Percentiles rank a stretch among this genome's conserved stretches.
Conservation (phyloP, 2,888 invertebrate genomes). For the Tortrix viridana region DNA sequence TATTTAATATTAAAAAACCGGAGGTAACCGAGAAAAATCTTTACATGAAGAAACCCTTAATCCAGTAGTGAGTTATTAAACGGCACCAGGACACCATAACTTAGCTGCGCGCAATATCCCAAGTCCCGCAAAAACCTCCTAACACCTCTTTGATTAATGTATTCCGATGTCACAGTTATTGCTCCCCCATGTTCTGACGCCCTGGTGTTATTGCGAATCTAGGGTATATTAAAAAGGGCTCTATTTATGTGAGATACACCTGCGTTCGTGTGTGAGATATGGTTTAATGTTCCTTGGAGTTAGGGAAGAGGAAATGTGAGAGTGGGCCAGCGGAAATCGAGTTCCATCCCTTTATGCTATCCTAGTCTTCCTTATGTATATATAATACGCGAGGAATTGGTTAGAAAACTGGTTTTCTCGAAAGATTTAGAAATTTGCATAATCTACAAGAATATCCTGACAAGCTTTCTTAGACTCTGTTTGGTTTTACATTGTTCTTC, state of each 20-base stretch:
- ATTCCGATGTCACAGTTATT: conserved; percentile 77
- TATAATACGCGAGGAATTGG: too few species aligned
- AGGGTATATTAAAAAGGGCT: conserved; percentile 82
- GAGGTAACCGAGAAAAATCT: neutral
- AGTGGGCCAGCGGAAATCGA: conserved; percentile 7
- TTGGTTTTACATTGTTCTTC: too few species aligned
- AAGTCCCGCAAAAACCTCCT: conserved; percentile 58
- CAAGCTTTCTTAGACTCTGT: too few species aligned
- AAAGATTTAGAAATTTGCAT: too few species aligned
- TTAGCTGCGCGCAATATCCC: conserved; percentile 74
- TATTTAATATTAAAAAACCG: too few species aligned
- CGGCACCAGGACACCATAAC: conserved; percentile 67
- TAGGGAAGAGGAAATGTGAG: conserved; percentile 43
- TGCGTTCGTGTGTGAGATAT: conserved; percentile 51
- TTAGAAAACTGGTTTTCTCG: too few species aligned
- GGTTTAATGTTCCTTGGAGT: conserved; percentile 41
- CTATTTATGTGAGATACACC: conserved; percentile 73
- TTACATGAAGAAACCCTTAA: conserved; percentile 47
- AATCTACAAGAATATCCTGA: too few species aligned
- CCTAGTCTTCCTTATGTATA: too few species aligned
- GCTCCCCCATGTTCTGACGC: conserved; percentile 62
- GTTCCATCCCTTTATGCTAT: neutral
- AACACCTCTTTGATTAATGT: conserved; percentile 77
- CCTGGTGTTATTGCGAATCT: conserved; percentile 77
- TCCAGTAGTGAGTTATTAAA: conserved; percentile 55